phyloP scores from a whole-genome alignment of 1,140 invertebrate genomes.

The Aphidius ervi region DNA sequence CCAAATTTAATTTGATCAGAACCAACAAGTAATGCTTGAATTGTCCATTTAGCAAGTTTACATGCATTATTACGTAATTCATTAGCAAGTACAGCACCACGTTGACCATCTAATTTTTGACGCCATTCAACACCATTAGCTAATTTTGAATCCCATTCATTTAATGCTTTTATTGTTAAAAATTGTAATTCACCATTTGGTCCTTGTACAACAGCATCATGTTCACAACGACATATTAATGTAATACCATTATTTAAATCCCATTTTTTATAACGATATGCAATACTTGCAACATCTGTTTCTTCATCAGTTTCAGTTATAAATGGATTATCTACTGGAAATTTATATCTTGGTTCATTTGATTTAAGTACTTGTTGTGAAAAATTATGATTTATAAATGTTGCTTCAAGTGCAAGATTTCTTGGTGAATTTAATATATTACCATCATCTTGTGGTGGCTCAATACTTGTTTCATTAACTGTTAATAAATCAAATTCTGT shows the following conservation, averaged over 20 bases:
- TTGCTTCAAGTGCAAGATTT: constrained; percentile 95
- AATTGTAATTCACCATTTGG: constrained; percentile 91
- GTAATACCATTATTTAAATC: constrained; percentile 89
- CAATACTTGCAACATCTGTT: constrained; percentile 90
- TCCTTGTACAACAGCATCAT: constrained; percentile 90
- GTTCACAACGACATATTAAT: constrained; percentile 89
- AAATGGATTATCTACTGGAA: constrained; percentile 91
- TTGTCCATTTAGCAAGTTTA: constrained; percentile 99
- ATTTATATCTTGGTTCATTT: constrained; percentile 80
- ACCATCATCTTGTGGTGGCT: constrained; percentile 94
- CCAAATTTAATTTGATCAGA: constrained; percentile 98
- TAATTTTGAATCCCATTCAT: constrained; percentile 97
- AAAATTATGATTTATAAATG: constrained; percentile 99
- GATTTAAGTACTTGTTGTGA: constrained; percentile 84
- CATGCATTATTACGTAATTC: constrained; percentile 98
- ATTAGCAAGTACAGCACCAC: constrained; percentile 96
- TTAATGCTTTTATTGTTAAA: constrained; percentile 94
- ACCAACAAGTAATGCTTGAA: constrained; percentile 91
- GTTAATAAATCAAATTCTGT: constrained; percentile 96
- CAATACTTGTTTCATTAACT: constrained; percentile 97
- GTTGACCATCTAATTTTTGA: constrained; percentile 93
- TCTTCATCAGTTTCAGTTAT: constrained; percentile 84
- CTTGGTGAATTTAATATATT: constrained; percentile 81
- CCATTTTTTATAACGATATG: constrained; percentile 96
- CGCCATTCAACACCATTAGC: constrained; percentile 98